phyloP scores from a whole-genome alignment of 1,140 invertebrate species.

The Ooceraea biroi region DNA sequence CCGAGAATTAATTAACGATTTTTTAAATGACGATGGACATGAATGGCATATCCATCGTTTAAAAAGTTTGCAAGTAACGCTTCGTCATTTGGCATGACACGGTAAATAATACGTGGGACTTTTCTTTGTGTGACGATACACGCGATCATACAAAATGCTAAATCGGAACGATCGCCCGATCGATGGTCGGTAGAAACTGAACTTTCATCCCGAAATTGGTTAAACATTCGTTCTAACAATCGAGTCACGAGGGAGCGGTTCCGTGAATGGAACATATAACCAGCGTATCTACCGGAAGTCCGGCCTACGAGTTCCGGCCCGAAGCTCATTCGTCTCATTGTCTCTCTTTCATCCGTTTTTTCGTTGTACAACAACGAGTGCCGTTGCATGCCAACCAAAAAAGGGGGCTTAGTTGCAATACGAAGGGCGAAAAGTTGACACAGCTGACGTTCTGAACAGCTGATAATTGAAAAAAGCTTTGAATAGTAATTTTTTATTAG shows the following conservation, averaged over 20 bases:
- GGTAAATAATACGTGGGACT: background rate
- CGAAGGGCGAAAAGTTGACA: conserved; percentile 55
- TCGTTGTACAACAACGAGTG: conserved; percentile 55
- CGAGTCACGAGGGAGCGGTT: conserved; percentile 72
- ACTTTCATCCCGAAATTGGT: conserved; percentile 70
- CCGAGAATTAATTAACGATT: conserved; percentile 3
- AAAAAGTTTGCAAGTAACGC: background rate
- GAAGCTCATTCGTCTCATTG: conserved; percentile 76
- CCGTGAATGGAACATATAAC: conserved; percentile 80
- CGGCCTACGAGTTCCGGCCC: conserved; percentile 86
- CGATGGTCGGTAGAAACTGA: conserved; percentile 52
- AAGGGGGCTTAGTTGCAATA: conserved; percentile 40
- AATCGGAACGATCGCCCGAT: conserved; percentile 55
- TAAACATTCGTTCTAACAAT: conserved; percentile 69
- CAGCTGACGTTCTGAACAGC: conserved; percentile 45
- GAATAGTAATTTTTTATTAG: background rate
- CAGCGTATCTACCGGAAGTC: conserved; percentile 85
- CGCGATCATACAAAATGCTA: background rate
- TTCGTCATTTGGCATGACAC: background rate
- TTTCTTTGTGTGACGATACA: background rate
- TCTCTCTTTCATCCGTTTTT: conserved; percentile 66
- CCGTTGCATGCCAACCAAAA: conserved; percentile 60
- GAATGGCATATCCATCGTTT: background rate
- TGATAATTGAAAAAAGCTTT: conserved; percentile 8
- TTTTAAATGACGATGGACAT: no score